Base-by-base conservation (phyloP, 2,888 invertebrate species). In the Alitta virens region DNA sequence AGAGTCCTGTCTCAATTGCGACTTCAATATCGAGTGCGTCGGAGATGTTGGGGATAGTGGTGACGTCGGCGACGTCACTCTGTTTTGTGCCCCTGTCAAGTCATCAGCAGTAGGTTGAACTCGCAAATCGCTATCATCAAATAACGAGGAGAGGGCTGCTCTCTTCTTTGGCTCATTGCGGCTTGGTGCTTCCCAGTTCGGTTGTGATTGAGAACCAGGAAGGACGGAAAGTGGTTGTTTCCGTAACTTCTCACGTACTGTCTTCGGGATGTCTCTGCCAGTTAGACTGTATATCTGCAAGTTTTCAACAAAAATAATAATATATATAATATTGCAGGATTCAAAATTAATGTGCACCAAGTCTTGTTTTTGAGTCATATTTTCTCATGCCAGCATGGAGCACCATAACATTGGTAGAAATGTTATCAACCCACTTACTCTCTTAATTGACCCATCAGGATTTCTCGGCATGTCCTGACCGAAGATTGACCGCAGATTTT, bases 401-500 rank as follows among this genome's bases (percentile, higher is more conserved):
- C 40, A 40, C 40, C 40, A 40, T 16, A 40, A 40, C 40, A 40
- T 9, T 9, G 9, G 16, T 40, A 40, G 40, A 40, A 16, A 40
- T 16, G 9, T 40, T 40, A 40, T 9, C 40, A 40, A 12, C n/a
- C 5, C 5, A 33, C 33, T 33, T 33, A 33, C 33, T 33, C 33
- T 33, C 33, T 33, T 33, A 12, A 33, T 33, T 7, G 33, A 33
- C 12, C 33, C 33, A 33, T 33, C 33, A 33, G 33, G 33, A 12
- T 33, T 33, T 33, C 33, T n/a, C 21, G 46, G 38, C 33, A 25
- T 16, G n/a, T 54, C 38, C 9, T 54, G 16, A 25, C 51, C 71
- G 66, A 78, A 78, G 73, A 75, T 72, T 7, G 75, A 74, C 43
- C 72, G 71, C 18, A 78, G 67, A 27, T 74, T 64, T 61, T 74